Base-by-base conservation (phyloP, 2,113 vertebrate species). In the Triplophysa tibetana region DNA sequence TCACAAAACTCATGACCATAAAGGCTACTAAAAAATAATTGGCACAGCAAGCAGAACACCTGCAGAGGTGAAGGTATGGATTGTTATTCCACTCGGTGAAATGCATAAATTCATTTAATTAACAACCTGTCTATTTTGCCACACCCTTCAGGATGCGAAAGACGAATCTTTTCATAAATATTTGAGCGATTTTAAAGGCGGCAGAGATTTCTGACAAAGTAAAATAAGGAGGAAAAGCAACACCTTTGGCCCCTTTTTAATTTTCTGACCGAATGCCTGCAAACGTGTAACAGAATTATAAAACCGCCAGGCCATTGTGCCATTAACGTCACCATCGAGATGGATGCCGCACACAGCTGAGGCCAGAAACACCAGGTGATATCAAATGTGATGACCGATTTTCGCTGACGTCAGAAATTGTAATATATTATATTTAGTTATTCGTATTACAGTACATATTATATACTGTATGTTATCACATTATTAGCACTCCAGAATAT, bases 231-330 rank as follows among this genome's bases (percentile, higher is more conserved):
- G 1, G 29, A 23, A 67, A 23, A 14, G 19, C 23, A 75, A 83
- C 19, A 70, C 33, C 65, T 66, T 70, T 45, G 41, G 24, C 61
- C 48, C 21, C n/a, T 33, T 75, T 79, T 75, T 73, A 23, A 75
- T 81, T 81, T 75, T 75, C 75, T 70, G 75, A 70, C 19, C 21
- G 65, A 70, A 78, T 69, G 69, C 43, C 60, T 66, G 21, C 63
- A 68, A 78, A 81, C 58, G 56, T 69, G 58, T 9, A 81, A 75
- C 43, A 61, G n/a, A 64, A 79, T 60, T n/a, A 72, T 78, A 79
- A 84, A 78, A 54, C 75, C 62, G 65, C 69, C 79, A 75, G 70
- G 74, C 26, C 56, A 21, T 41, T 41, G 63, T 48, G 56, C 23
- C 14, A 29, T 52, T 67, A 84, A 81, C 61, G 41, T 61, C 63